Evolutionary conservation across 2,113 vertebrate genomes (phyloP).

Genomic region (Misgurnus anguillicaudatus): DNA sequence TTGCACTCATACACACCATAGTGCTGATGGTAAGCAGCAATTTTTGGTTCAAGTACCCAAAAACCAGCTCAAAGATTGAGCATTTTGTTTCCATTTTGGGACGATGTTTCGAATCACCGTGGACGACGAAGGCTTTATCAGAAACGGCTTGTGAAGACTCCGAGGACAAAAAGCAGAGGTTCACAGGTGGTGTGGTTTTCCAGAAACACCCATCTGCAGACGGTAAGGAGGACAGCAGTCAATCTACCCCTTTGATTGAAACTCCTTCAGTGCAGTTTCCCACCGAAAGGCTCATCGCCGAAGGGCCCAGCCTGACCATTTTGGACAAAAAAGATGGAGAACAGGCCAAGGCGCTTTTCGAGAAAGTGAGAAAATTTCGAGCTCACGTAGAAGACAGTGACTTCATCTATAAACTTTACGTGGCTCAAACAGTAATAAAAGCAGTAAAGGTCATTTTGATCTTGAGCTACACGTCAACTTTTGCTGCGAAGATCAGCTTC

Average conservation of each 20-base stretch:
- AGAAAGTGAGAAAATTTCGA: slow-evolving; percentile 92
- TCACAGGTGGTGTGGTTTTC: slow-evolving; percentile 81
- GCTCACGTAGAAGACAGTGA: slow-evolving; percentile 95
- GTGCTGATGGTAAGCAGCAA: slow-evolving; percentile 99
- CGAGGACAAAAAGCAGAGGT: slow-evolving; percentile 92
- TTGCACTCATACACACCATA: slow-evolving; percentile 94
- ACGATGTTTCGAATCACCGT: slow-evolving; percentile 96
- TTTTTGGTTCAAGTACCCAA: slow-evolving; percentile 99
- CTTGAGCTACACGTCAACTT: slow-evolving; percentile 91
- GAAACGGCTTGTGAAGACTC: slow-evolving; percentile 97
- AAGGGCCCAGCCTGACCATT: slow-evolving; percentile 93
- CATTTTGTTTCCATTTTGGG: slow-evolving; percentile 97
- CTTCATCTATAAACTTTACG: slow-evolving; percentile 96
- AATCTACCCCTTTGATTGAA: slow-evolving; percentile 87
- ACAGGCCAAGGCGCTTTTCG: slow-evolving; percentile 88
- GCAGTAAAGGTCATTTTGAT: slow-evolving; percentile 94
- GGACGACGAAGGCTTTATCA: slow-evolving; percentile 96
- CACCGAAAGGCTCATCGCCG: slow-evolving; percentile 84
- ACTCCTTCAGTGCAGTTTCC: slow-evolving; percentile 87
- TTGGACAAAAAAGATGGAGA: slow-evolving; percentile 83
- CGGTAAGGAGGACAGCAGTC: slow-evolving; percentile 81
- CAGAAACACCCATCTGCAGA: slow-evolving; percentile 85
- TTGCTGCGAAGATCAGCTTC: slow-evolving; percentile 86
- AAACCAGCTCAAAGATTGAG: slow-evolving; percentile 97
- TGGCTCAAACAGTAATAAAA: slow-evolving; percentile 92